phyloP scores from a whole-genome alignment of 2,113 vertebrate species.

The Oryzias melastigma region DNA sequence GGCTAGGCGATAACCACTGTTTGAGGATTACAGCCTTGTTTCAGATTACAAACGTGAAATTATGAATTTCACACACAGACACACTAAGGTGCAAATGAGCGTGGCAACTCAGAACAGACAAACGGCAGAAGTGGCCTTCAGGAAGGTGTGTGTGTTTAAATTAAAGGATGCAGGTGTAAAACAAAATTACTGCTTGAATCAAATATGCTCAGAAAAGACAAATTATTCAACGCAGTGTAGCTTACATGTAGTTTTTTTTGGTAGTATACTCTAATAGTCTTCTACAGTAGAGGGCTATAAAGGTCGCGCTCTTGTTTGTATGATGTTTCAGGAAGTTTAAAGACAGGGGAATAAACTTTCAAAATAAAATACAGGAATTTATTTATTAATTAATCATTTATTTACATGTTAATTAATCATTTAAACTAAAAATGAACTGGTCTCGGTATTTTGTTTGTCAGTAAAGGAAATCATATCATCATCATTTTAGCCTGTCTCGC shows the following conservation, averaged over 20 bases:
- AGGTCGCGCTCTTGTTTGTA: slow-evolving; percentile 3
- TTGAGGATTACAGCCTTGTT: slow-evolving; percentile 14
- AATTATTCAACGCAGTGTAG: slow-evolving; percentile 42
- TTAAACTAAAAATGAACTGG: no score
- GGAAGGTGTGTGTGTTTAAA: slow-evolving; percentile 54
- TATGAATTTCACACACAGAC: slow-evolving; percentile 19
- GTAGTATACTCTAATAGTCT: background rate
- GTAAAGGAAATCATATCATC: no score
- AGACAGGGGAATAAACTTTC: background rate
- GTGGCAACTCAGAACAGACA: slow-evolving; percentile 42
- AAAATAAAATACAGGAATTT: no score
- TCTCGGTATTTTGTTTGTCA: no score
- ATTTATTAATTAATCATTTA: no score
- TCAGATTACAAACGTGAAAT: slow-evolving; percentile 24
- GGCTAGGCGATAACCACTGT: slow-evolving; percentile 9
- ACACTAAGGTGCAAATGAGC: slow-evolving; percentile 42
- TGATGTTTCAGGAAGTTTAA: slow-evolving; percentile 1
- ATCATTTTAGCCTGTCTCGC: no score
- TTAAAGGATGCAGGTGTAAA: slow-evolving; percentile 62
- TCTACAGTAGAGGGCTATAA: slow-evolving; percentile 19
- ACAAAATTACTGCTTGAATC: slow-evolving; percentile 57
- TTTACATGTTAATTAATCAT: no score
- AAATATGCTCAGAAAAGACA: slow-evolving; percentile 53
- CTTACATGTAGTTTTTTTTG: slow-evolving; percentile 1
- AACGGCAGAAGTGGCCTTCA: slow-evolving; percentile 50